phyloP scores from a whole-genome alignment of 2,888 invertebrate species.

The Halocaridina rubra region DNA sequence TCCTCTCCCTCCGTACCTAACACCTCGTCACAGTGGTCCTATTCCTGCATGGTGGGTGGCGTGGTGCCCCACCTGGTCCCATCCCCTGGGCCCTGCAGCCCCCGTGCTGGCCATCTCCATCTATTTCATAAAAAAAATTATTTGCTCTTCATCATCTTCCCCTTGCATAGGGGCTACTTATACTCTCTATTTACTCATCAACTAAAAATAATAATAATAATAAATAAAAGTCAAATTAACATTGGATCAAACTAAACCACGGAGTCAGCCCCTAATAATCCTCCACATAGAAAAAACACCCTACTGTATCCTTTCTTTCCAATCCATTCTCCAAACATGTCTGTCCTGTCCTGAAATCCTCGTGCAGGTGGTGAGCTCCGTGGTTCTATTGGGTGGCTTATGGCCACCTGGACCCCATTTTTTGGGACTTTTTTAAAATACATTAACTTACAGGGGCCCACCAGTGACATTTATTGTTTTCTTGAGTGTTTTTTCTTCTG shows the following conservation, averaged over 20 bases:
- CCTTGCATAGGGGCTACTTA: no score
- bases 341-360: no score
- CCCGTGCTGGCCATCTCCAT: slow-evolving; percentile 43
- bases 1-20: slow-evolving; percentile 30
- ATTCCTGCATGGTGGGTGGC: slow-evolving; percentile 49
- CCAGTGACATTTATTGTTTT: slow-evolving; percentile 23
- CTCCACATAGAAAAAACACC: no score
- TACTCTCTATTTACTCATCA: no score
- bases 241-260: slow-evolving; percentile 38
- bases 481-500: no score
- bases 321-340: no score
- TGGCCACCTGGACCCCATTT: slow-evolving; percentile 18
- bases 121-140: no score
- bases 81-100: slow-evolving; percentile 42
- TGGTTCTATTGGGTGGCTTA: slow-evolving; percentile 24
- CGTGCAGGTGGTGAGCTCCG: slow-evolving; percentile 28
- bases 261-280: no score
- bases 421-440: slow-evolving; percentile 15
- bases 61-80: slow-evolving; percentile 47
- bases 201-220: no score
- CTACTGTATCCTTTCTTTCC: no score
- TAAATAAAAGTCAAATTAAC: no score
- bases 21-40: slow-evolving; percentile 54
- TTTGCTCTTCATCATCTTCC: no score
- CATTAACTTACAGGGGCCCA: slow-evolving; percentile 34